Base-by-base conservation (phyloP, 2,888 invertebrate genomes). In the Arctia plantaginis region DNA sequence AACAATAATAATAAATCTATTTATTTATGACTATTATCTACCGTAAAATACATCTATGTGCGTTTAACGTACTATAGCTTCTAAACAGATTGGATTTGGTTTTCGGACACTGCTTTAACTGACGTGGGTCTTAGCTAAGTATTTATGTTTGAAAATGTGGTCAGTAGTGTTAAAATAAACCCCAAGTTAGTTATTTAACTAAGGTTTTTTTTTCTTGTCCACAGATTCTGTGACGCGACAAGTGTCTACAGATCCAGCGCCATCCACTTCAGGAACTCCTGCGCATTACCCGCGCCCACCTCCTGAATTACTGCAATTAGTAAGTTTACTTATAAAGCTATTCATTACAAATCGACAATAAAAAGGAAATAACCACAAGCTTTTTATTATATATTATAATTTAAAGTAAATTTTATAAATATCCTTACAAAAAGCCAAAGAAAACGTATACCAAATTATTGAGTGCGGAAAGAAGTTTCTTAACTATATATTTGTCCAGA, bases 211-310 rank as follows among this genome's bases (percentile, higher is more conserved):
- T 75, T 59, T 67, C 27, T 90, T 90, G 88, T 88, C 78, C 59
- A 8, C 90, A 95, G 95, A 95, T 82, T 93, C 94, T 78, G 88
- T 93, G 90, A 91, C 93, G 66, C 92, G 95, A 66, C 95, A 95
- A 83, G 85, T 89, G 71, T 94, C 94, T 1, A 91, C 90, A 74
- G 95, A 95, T 80, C 95, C 95, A 1, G 91, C 88, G n/a, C 93
- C 95, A 30, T 95, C 95, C 64, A 95, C 95, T 0, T 95, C 95
- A 0, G 91, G 94, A 35, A 95, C 95, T 62, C 95, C 95, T 0
- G 93, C 94, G 33, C 95, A 95, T 78, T 78, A 91, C 39, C 89
- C 91, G 0, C 86, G 95, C 23, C 85, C 90, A 0, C 91, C 93
- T 15, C 92, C 94, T 0, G 94, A 95, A 15, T 76, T 93, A 18